Base-by-base conservation (phyloP, 2,113 vertebrate species). In the Poecilia latipinna region DNA sequence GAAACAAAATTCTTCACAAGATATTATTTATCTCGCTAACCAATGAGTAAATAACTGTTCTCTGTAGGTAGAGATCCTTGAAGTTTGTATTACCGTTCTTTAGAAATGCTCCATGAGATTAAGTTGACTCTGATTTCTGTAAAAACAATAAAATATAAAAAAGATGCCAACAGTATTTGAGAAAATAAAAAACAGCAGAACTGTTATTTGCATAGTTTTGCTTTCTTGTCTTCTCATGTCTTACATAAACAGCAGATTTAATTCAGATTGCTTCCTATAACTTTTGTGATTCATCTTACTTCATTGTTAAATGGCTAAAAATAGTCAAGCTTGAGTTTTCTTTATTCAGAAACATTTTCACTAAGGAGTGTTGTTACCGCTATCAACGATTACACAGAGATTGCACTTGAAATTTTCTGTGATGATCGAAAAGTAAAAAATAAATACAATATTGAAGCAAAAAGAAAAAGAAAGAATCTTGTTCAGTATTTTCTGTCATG, bases 351-450 rank as follows among this genome's bases (percentile, higher is more conserved):
- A 48, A 42, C 44, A 51, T 51, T 17, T 17, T 22, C 17, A 51
- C 4, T 48, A 15, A 48, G 19, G 17, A 22, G 17, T 51, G 44
- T 48, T 1, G 3, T 51, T 51, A 51, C 4, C 6, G 6, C 4
- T 4, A 19, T 51, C 48, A 54, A 19, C 24, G 19, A 54, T 2
- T 37, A 37, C 35, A 37, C 17, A 64, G 37, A 32, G 39, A 13
- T 42, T 42, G 35, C 10, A 37, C 35, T 12, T 15, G 39, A 42
- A 42, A 42, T 42, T 42, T 42, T 15, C 39, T 42, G 39, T 13
- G 3, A 77, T 33, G 68, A 60, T 74, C 28, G 44, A 73, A 64
- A 22, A 74, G 24, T 74, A 57, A 4, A 32, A 42, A 42, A 61
- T 51, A 61, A 32, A 29, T 67, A 48, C 54, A 44, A 65, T 54